phyloP scores from a whole-genome alignment of 2,888 invertebrate genomes.

The Julus scanicus region DNA sequence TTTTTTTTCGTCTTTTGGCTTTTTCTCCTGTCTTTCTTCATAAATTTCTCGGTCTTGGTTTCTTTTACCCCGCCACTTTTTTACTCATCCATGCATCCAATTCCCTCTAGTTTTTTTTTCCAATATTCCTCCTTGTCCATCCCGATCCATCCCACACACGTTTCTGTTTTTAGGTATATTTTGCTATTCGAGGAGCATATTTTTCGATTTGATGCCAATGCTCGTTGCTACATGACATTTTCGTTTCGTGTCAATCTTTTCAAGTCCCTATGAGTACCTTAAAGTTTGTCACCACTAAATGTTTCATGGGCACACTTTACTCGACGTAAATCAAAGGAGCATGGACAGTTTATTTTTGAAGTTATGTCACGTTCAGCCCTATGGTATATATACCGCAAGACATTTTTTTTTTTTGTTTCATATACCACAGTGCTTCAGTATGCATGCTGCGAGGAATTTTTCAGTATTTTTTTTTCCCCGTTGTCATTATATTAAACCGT shows the following conservation, averaged over 20 bases:
- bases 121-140: constrained; percentile 15
- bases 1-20: neutral
- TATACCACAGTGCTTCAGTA: neutral
- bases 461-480: neutral
- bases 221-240: constrained; percentile 29
- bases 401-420: neutral
- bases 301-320: constrained; percentile 51
- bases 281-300: constrained; percentile 50
- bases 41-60: constrained; percentile 25
- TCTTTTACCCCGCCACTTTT: neutral
- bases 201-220: constrained; percentile 9
- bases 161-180: constrained; percentile 14
- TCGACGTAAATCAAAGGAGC: constrained; percentile 50
- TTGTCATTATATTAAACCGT: constrained; percentile 40
- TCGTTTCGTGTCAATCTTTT: constrained; percentile 41
- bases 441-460: neutral
- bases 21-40: constrained; percentile 10
- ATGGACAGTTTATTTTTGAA: constrained; percentile 39
- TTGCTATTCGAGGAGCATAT: constrained; percentile 1
- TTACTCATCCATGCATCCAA: neutral
- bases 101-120: neutral
- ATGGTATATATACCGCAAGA: constrained; percentile 32
- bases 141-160: neutral
- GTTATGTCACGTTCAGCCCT: constrained; percentile 48
- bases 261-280: constrained; percentile 48